Conservation (phyloP, 2,888 invertebrate genomes). For the Imbricaverruca yamaguchii region DNA sequence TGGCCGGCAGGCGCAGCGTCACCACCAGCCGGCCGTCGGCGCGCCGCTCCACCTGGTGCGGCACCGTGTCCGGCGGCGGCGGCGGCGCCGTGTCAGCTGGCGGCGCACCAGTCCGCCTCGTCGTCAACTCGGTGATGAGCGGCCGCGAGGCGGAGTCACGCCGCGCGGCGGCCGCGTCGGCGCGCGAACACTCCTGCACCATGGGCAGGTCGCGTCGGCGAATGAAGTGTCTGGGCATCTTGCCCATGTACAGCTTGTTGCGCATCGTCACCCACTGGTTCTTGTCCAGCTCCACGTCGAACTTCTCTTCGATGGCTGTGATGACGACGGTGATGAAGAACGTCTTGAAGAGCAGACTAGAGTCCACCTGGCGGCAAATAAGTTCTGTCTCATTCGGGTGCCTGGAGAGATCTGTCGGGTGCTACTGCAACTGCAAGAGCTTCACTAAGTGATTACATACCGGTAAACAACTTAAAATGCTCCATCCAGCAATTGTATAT, state of each 20-base stretch:
- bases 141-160: not conserved
- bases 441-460: too few species aligned
- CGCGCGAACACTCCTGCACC: constrained; percentile 20
- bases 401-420: too few species aligned
- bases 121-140: not conserved
- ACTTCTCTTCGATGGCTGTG: constrained; percentile 3
- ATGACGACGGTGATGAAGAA: constrained; percentile 5
- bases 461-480: too few species aligned
- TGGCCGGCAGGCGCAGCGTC: not conserved
- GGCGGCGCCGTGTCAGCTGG: not conserved
- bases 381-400: too few species aligned
- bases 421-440: too few species aligned
- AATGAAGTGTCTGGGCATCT: not conserved
- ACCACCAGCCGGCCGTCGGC: not conserved
- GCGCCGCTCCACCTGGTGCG: not conserved
- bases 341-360: constrained; percentile 8
- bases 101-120: not conserved
- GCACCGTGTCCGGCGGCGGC: not conserved
- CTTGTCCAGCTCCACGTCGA: constrained; percentile 1
- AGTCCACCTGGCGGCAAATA: not conserved
- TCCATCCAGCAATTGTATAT: too few species aligned
- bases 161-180: not conserved
- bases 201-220: constrained; percentile 4
- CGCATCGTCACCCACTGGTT: constrained; percentile 1
- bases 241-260: constrained; percentile 19